Percentiles rank a stretch among this genome's conserved stretches.
These are phyloP conservation scores for Rhamphomyia laevipes DNA, from an alignment of 2,888 invertebrate genomes.

Conservation along the genomic window DNA sequence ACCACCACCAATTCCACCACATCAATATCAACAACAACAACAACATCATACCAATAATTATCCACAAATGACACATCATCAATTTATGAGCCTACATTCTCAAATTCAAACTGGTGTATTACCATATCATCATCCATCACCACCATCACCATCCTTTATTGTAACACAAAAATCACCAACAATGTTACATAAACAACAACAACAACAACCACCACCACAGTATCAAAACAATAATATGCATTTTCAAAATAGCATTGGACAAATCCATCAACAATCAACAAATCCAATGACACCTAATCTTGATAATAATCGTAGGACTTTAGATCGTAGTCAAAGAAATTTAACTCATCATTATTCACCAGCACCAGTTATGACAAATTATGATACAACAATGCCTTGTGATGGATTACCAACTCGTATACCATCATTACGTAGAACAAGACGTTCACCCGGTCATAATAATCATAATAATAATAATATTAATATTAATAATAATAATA, in stretches of 20 bases:
- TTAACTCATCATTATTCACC: slow-evolving; percentile 18
- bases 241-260: slow-evolving; percentile 11
- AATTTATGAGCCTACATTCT: no score
- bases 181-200: slow-evolving; percentile 25
- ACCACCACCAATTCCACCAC: not conserved
- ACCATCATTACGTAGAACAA: slow-evolving; percentile 32
- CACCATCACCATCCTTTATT: slow-evolving; percentile 13
- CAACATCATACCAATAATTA: not conserved
- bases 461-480: slow-evolving; percentile 24
- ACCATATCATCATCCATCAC: slow-evolving; percentile 10
- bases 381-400: slow-evolving; percentile 20
- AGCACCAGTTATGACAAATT: slow-evolving; percentile 10
- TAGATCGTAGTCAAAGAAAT: slow-evolving; percentile 31
- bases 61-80: not conserved
- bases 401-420: slow-evolving; percentile 29
- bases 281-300: slow-evolving; percentile 26
- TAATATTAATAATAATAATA: slow-evolving; percentile 19
- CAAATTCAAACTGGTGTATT: slow-evolving; percentile 1
- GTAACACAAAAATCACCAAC: slow-evolving; percentile 22
- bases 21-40: slow-evolving; percentile 5
- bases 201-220: slow-evolving; percentile 26
- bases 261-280: slow-evolving; percentile 11
- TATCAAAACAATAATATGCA: slow-evolving; percentile 23
- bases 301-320: slow-evolving; percentile 29
- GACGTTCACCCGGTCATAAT: slow-evolving; percentile 28